Evolutionary conservation across 1,140 invertebrate genomes (phyloP).

Genomic region (Aphelinus atriplicis): DNA sequence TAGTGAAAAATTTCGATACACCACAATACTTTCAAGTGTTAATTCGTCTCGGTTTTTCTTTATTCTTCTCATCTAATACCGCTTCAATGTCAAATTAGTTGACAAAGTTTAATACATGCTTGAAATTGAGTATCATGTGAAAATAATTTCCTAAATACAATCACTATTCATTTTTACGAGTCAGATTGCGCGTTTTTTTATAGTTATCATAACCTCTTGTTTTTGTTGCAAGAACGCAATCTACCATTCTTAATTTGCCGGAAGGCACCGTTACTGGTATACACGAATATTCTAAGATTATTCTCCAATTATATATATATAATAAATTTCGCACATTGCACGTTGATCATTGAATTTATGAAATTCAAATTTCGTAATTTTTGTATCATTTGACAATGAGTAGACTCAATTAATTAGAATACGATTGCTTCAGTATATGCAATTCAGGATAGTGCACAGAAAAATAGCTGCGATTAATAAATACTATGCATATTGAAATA

Average conservation of each 20-base stretch:
- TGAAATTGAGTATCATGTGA: constrained; percentile 38
- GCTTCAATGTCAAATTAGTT: constrained; percentile 29
- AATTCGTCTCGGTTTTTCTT: constrained; percentile 30
- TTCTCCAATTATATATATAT: constrained; percentile 23
- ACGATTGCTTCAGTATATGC: constrained; percentile 21
- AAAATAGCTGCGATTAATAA: constrained; percentile 38
- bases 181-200: constrained; percentile 46
- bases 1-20: constrained; percentile 41
- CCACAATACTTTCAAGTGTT: constrained; percentile 34
- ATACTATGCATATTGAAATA: constrained; percentile 36
- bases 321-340: not conserved
- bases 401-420: not conserved
- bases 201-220: constrained; percentile 32
- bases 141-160: constrained; percentile 23
- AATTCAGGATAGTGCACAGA: constrained; percentile 33
- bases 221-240: constrained; percentile 34
- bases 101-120: constrained; percentile 35
- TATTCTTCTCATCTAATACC: constrained; percentile 10
- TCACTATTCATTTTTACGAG: constrained; percentile 39
- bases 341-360: constrained; percentile 23
- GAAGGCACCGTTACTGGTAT: constrained; percentile 34
- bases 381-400: no score
- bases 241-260: constrained; percentile 36
- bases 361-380: constrained; percentile 16
- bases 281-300: constrained; percentile 34